Evolutionary conservation across 2,113 vertebrate species (phyloP), one percentile per base, ranked within the genome.

Genomic region (Triplophysa tibetana): DNA sequence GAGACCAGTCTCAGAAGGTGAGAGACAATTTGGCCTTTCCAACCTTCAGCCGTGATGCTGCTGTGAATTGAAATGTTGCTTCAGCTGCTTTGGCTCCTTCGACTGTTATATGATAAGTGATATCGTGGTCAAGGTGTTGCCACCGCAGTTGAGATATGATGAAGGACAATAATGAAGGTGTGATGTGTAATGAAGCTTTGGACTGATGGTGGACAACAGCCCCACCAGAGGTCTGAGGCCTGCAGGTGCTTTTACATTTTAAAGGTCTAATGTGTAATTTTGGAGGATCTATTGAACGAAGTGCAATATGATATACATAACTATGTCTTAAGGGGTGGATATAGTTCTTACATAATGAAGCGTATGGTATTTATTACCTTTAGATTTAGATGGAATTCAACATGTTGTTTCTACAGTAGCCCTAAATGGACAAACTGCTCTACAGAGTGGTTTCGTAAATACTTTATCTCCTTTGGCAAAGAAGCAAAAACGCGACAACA

Each of bases 1-100:
- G 91, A 92, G 70, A 89, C 81, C 56, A 89, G 84, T 72, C 84
- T 94, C 17, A 92, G 87, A 79, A 83, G 92, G 93, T 94, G 79
- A 80, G 84, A 26, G 58, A 19, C 3, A 21, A 67, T 64, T 38
- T 45, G 11, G 43, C 43, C 9, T 45, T 45, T 60, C 24, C 4
- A 12, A 33, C 11, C 1, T 54, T 16, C 21, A 23, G n/a, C 26
- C 13, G 26, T 29, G 65, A 41, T 50, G 26, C 17, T 26, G 23
- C 54, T 24, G 23, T 19, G 14, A 29, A 54, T 16, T 4, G 14
- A 58, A 33, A 12, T 13, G 50, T 29, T 54, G 17, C 48, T 52
- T 33, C 17, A 14, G 50, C 50, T 70, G 26, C 4, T 70, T 56
- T 54, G 48, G 26, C 58, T 8, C 21, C 43, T 62, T 21, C n/a